phyloP scores from a whole-genome alignment of 2,888 invertebrate species.

The Lucinisca nassula region DNA sequence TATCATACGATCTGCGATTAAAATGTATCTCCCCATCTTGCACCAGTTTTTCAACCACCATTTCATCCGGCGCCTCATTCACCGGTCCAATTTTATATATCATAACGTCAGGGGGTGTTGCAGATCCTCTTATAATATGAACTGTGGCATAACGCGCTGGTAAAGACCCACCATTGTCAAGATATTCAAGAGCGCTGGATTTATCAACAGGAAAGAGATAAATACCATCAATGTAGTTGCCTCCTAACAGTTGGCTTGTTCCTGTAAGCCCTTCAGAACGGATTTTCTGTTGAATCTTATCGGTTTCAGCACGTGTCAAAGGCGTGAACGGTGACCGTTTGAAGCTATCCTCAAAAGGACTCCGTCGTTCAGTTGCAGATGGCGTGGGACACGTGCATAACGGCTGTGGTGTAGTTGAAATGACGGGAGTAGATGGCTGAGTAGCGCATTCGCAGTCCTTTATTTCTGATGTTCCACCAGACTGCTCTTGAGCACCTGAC shows the following conservation, averaged over 20 bases:
- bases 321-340: constrained; percentile 52
- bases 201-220: constrained; percentile 60
- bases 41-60: constrained; percentile 31
- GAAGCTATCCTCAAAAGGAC: constrained; percentile 26
- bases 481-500: neutral
- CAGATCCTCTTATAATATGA: constrained; percentile 57
- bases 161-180: constrained; percentile 64
- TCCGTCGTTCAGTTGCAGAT: neutral
- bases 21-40: constrained; percentile 60
- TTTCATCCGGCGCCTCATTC: constrained; percentile 19
- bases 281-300: constrained; percentile 16
- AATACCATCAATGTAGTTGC: constrained; percentile 45
- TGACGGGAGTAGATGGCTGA: too few species aligned
- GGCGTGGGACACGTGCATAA: constrained; percentile 18
- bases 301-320: constrained; percentile 57
- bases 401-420: neutral
- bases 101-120: constrained; percentile 58
- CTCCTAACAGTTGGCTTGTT: neutral
- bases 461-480: neutral
- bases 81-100: constrained; percentile 72
- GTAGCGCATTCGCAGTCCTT: neutral
- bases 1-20: constrained; percentile 66
- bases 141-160: constrained; percentile 70
- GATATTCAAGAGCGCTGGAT: constrained; percentile 45
- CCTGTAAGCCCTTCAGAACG: neutral